These are phyloP conservation scores for Lasioglossum villosulum DNA, from an alignment of 2,888 invertebrate species.

Conservation along the genomic window DNA sequence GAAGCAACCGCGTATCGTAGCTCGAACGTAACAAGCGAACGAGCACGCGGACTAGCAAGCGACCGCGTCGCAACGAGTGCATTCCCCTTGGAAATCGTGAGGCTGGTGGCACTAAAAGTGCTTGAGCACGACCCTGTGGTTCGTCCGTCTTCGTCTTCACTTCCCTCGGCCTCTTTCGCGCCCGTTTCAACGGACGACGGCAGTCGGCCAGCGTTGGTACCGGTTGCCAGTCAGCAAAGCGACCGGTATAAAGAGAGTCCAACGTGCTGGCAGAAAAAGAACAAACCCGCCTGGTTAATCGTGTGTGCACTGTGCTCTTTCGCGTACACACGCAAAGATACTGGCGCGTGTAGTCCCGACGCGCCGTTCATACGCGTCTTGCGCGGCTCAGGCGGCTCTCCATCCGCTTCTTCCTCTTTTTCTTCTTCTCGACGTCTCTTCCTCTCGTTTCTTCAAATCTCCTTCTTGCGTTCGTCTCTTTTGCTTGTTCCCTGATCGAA, in stretches of 20 bases:
- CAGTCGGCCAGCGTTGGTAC: conserved; percentile 59
- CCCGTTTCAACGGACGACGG: conserved; percentile 63
- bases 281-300: conserved; percentile 54
- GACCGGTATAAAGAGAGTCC: conserved; percentile 66
- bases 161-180: conserved; percentile 57
- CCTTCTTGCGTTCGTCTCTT: not conserved
- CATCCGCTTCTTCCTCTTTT: conserved; percentile 28
- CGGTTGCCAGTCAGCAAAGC: conserved; percentile 68
- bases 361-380: conserved; percentile 58
- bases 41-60: not conserved
- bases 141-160: conserved; percentile 43
- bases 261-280: conserved; percentile 62
- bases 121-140: conserved; percentile 54
- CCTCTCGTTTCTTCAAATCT: not conserved
- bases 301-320: conserved; percentile 19
- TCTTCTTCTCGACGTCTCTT: not conserved
- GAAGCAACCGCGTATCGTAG: not conserved
- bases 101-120: conserved; percentile 56
- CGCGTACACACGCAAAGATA: conserved; percentile 28
- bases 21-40: not conserved
- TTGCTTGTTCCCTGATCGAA: no score
- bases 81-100: conserved; percentile 54
- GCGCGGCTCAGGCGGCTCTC: conserved; percentile 62
- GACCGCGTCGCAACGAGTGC: conserved; percentile 35
- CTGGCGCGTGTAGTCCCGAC: conserved; percentile 12